A percentile compares a stretch with the other conserved stretches of the same genome.
Conservation (phyloP, 2,797 vertebrate species). For the Mareca penelope region DNA sequence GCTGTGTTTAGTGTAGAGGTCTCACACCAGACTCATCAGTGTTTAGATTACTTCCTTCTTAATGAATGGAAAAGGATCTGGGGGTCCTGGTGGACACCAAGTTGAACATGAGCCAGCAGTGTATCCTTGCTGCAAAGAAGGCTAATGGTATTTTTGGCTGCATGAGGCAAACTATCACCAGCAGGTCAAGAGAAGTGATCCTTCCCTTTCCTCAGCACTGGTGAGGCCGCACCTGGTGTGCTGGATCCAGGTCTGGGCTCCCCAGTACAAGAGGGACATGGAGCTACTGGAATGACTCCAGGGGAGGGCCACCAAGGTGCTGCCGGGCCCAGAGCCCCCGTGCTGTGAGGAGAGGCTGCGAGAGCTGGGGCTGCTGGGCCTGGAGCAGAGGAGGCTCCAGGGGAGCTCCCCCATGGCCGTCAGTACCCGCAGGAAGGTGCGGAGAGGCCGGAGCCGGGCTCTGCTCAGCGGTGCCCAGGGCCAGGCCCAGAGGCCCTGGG, state of each 20-base stretch:
- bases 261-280: not conserved
- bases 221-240: not conserved
- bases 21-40: not conserved
- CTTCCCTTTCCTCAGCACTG: not conserved
- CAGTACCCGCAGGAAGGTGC: not conserved
- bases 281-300: not conserved
- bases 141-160: not conserved
- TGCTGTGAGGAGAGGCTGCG: not conserved
- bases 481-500: too few species aligned
- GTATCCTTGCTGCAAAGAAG: not conserved
- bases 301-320: not conserved
- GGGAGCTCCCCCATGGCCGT: not conserved
- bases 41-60: not conserved
- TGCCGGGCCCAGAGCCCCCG: not conserved
- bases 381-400: not conserved
- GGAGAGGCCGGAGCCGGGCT: too few species aligned
- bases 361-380: not conserved
- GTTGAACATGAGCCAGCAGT: not conserved
- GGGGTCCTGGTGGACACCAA: not conserved
- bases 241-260: not conserved
- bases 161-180: not conserved
- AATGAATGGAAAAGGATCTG: not conserved
- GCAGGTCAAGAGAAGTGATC: not conserved
- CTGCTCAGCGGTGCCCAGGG: too few species aligned
- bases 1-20: rapidly evolving